Base-by-base conservation (phyloP, 92 coral and sea anemone species). In the Parazoanthus swiftii region DNA sequence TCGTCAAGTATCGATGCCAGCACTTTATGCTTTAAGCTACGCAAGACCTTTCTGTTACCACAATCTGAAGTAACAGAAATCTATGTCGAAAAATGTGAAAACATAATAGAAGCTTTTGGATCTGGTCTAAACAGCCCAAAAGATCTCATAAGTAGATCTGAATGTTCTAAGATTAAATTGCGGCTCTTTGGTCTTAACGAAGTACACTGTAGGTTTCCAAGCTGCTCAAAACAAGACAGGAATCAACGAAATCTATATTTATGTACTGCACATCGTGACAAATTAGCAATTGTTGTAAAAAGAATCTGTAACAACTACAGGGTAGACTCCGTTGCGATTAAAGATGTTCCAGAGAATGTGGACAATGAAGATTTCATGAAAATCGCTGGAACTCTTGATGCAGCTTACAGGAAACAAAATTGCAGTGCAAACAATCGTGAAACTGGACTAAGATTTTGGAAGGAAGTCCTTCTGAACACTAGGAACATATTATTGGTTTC, bases 381-480 rank as follows among this genome's bases (percentile, higher is more conserved):
- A 59, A 66, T 81, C 1, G 58, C 37, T 13, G 74, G 50, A 59
- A 58, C 39, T 9, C 50, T 81, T 59, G 85, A 81, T 58, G 73
- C 85, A 56, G 85, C 85, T 18, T 81, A 81, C 72, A 9, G 72
- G 85, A 79, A 50, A 79, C 85, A 81, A 35, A 81, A 6, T 36
- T n/a, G 14, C 13, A 36, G 48, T 36, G 10, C 74, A 63, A 58
- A 20, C 85, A 59, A 3, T 20, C 37, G 10, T 8, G 33, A 68
- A 68, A 68, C 74, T 7, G 26, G 48, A 59, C 54, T 18, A 59
- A 59, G 51, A 21, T 81, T 54, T 23, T 81, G 85, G 85, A 81
- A 81, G 63, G 85, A 81, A 67, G 72, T 81, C 15, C 71, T 81
- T 37, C 73, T 81, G 29, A 81, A 81, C 85, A 58, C 85, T 3